phyloP scores from a whole-genome alignment of 1,140 invertebrate species.

The Hyphantria cunea region DNA sequence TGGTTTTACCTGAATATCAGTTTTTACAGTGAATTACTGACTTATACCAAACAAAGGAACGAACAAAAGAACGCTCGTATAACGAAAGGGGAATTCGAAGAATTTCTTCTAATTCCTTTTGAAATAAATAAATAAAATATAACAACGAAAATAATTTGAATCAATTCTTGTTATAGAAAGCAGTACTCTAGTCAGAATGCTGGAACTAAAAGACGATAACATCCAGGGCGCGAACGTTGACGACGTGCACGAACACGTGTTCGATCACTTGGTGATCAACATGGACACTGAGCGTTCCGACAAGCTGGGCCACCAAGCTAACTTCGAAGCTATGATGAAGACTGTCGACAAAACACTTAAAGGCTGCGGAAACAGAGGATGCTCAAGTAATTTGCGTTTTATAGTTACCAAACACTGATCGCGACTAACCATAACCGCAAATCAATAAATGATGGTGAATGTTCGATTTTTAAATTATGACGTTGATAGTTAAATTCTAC shows the following conservation, averaged over 20 bases:
- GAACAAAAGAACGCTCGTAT: no score
- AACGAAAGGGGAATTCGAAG: no score
- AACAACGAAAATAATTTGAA: not conserved
- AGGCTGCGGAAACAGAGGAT: slow-evolving; percentile 45
- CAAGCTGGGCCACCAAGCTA: slow-evolving; percentile 42
- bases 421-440: no score
- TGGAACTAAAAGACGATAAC: slow-evolving; percentile 47
- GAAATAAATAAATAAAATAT: no score
- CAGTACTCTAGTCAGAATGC: slow-evolving; percentile 44
- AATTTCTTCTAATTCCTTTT: no score
- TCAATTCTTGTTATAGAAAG: slow-evolving; percentile 32
- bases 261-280: slow-evolving; percentile 49
- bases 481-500: no score
- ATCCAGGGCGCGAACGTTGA: slow-evolving; percentile 29
- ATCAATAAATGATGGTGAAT: no score
- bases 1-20: no score
- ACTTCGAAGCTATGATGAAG: slow-evolving; percentile 56
- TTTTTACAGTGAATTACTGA: no score
- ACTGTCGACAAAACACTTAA: slow-evolving; percentile 45
- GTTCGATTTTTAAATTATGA: no score
- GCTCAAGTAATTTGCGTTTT: slow-evolving; percentile 43
- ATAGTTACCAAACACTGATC: no score
- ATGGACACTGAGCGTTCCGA: slow-evolving; percentile 45
- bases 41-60: no score
- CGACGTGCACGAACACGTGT: slow-evolving; percentile 46